A percentile compares a stretch with the other conserved stretches of the same genome.
phyloP scores from a whole-genome alignment of 2,113 vertebrate species.

The Neolamprologus hecqui region DNA sequence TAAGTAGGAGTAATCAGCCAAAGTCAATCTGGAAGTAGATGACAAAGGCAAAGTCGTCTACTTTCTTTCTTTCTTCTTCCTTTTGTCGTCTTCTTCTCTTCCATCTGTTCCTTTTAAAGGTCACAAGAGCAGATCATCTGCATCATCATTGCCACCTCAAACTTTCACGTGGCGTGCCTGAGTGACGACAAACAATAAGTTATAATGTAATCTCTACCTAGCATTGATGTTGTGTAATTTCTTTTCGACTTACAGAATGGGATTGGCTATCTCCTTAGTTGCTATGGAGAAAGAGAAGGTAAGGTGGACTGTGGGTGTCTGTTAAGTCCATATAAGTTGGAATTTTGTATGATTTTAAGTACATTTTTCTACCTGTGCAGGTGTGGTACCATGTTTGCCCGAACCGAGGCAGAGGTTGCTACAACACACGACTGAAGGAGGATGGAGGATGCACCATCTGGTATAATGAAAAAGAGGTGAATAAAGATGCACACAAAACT shows the following conservation, averaged over 20 bases:
- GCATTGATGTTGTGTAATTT: background rate
- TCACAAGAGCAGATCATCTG: background rate
- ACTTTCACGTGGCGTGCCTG: fast-evolving
- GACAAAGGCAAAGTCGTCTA: background rate
- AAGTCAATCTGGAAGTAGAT: background rate
- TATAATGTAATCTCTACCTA: background rate
- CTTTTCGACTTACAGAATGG: slow-evolving; percentile 79
- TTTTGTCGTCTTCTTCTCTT: background rate
- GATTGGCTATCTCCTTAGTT: slow-evolving; percentile 92
- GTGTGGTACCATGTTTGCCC: slow-evolving; percentile 97
- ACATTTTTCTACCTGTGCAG: slow-evolving; percentile 51
- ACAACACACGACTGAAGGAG: slow-evolving; percentile 91
- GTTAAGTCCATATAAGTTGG: fast-evolving
- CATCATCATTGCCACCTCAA: background rate
- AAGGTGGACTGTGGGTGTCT: background rate
- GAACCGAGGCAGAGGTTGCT: slow-evolving; percentile 88
- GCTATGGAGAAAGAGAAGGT: slow-evolving; percentile 98
- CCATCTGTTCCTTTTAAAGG: background rate
- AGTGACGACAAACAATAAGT: background rate
- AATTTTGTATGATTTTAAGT: background rate
- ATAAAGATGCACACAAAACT: background rate
- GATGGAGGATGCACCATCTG: slow-evolving; percentile 97
- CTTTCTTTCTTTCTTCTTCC: background rate
- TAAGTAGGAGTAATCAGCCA: background rate
- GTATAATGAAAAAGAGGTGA: slow-evolving; percentile 87